Evolutionary conservation across 2,797 vertebrate species (phyloP).

Genomic region (Gambelia wislizenii): DNA sequence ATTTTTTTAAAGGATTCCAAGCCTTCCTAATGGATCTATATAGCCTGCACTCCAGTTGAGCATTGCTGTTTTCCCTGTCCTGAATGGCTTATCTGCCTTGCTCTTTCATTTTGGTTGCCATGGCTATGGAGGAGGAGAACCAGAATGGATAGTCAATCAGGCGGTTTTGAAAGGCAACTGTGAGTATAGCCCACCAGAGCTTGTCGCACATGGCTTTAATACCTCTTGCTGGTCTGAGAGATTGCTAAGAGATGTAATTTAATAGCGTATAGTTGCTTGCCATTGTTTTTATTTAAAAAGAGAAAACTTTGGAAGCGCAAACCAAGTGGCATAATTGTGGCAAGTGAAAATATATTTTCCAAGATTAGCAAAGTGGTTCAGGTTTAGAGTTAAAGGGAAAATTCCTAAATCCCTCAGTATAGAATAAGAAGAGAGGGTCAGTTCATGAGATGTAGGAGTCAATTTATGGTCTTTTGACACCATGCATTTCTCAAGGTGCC

Average conservation of each 20-base stretch:
- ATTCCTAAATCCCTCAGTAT: not conserved
- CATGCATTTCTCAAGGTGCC: not conserved
- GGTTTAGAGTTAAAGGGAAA: not conserved
- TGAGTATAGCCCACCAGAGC: not conserved
- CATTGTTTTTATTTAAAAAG: not conserved
- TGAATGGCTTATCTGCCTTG: not conserved
- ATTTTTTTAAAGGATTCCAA: not conserved
- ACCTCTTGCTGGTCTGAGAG: not conserved
- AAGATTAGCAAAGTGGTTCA: not conserved
- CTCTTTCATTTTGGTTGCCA: slow-evolving; percentile 24
- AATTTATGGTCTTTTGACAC: not conserved
- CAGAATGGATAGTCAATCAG: slow-evolving; percentile 31
- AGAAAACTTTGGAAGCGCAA: not conserved
- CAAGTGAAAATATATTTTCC: not conserved
- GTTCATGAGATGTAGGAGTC: not conserved
- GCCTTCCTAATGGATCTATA: not conserved
- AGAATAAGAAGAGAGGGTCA: not conserved
- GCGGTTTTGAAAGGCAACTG: slow-evolving; percentile 33
- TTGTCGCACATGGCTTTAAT: slow-evolving; percentile 23
- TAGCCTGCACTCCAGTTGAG: not conserved
- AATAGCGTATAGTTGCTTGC: not conserved
- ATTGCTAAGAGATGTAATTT: not conserved
- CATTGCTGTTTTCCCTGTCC: not conserved
- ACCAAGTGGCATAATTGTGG: not conserved
- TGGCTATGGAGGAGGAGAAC: slow-evolving; percentile 24